Evolutionary conservation across 30 jellyfish, hydroid and myxozoan species (phyloP), one percentile per base, ranked within the genome.

Genomic region (Sanderia malayensis): DNA sequence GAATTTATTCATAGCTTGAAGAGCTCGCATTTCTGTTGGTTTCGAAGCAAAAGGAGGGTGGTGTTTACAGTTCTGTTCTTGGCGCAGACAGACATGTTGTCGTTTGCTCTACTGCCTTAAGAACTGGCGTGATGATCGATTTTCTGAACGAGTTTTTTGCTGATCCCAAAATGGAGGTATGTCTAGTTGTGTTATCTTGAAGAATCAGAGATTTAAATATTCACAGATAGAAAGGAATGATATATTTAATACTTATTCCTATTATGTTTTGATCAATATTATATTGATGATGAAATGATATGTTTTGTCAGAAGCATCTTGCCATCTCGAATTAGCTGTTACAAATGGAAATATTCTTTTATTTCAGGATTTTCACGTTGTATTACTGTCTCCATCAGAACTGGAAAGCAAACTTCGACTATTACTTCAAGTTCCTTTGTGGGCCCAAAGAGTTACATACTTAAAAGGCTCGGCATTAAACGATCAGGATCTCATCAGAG

Each of bases 391-490:
- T 4, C 15, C 69, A 78, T 85, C 70, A 70, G 18, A 22, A 3
- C 46, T 82, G 17, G 86, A 71, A 57, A 82, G 76, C 61, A 65
- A 82, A 25, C 86, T 82, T 31, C 78, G 94, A 20, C 34, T 82
- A 46, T 73, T 82, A 25, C 66, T 82, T 22, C 94, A 82, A 82
- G 94, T 82, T 2, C 94, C 94, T 4, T 58, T 82, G 71, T 82
- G 94, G 94, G 81, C 85, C 1, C 94, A 71, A 71, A 71, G 94
- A 61, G 94, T 82, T 46, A 82, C 94, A 31, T 82, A 82, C 62
- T 72, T 82, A 25, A 82, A 82, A 27, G 94, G 94, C 11, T 82
- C 94, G 19, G 94, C 94, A 11, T 71, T 82, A 58, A 70, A 71
- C 61, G 86, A 82, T 29, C 82, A 82, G 33, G 94, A 82, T 28